These are phyloP conservation scores for Fundulus diaphanus DNA, from an alignment of 2,797 vertebrate genomes.

Conservation along the genomic window DNA sequence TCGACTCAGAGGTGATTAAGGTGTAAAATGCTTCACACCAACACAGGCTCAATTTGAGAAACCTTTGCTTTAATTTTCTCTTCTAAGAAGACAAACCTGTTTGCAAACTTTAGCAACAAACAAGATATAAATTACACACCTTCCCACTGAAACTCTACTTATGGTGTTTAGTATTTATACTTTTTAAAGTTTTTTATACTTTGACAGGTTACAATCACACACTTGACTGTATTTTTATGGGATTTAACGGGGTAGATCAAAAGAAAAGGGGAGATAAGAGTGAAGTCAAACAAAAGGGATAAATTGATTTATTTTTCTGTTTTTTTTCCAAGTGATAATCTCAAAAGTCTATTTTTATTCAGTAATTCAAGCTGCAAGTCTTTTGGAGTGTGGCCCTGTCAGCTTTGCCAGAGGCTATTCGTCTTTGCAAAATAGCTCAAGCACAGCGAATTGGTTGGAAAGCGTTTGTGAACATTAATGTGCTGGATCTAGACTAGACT, in stretches of 20 bases:
- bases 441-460: neutral
- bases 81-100: neutral
- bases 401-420: neutral
- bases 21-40: constrained; percentile 6
- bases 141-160: neutral
- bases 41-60: neutral
- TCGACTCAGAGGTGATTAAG: constrained; percentile 6
- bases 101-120: neutral
- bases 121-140: neutral
- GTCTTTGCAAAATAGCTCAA: neutral
- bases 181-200: neutral
- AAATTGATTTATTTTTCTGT: neutral
- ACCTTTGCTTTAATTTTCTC: neutral
- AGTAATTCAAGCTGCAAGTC: neutral
- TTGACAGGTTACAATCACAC: neutral
- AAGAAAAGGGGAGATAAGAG: neutral
- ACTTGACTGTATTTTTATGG: neutral
- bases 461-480: neutral
- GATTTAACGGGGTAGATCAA: neutral
- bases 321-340: neutral
- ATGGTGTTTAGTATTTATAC: neutral
- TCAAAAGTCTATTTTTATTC: neutral
- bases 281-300: neutral
- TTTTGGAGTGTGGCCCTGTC: neutral
- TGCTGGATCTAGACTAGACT: neutral